Evolutionary conservation across 2,888 invertebrate species (phyloP).

Genomic region (Polymixis flavicincta): DNA sequence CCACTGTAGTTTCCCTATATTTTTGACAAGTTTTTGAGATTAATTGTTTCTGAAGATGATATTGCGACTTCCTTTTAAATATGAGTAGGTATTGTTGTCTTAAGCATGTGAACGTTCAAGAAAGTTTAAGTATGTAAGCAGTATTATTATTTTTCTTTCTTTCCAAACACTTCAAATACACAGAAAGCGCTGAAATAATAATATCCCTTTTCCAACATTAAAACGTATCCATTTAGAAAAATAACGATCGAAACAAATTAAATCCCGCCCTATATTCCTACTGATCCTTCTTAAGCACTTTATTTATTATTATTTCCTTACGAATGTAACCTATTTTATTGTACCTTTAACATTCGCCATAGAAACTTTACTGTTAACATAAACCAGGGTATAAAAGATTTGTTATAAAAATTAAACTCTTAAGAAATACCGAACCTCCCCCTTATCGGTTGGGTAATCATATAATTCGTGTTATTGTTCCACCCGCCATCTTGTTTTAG

Average conservation of each 20-base stretch:
- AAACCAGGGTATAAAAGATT: constrained; percentile 86
- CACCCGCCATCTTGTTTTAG: constrained; percentile 80
- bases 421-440: constrained; percentile 77
- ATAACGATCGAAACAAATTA: constrained; percentile 65
- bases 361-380: constrained; percentile 84
- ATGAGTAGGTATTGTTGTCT: too few relatives aligned
- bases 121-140: not conserved
- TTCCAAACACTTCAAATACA: constrained; percentile 6
- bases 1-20: too few relatives aligned
- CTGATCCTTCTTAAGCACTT: constrained; percentile 68
- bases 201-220: constrained; percentile 17
- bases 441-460: constrained; percentile 79
- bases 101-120: too few relatives aligned
- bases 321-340: constrained; percentile 84
- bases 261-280: constrained; percentile 55
- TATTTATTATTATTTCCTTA: constrained; percentile 80
- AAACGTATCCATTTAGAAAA: constrained; percentile 53
- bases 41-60: too few relatives aligned
- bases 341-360: constrained; percentile 80
- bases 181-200: not conserved
- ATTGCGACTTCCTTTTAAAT: too few relatives aligned
- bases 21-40: too few relatives aligned
- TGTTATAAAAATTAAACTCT: constrained; percentile 89
- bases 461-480: constrained; percentile 87
- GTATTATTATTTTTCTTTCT: too few relatives aligned